These are phyloP conservation scores for Saccopteryx leptura DNA, from an alignment of 2,113 vertebrate genomes.

Conservation along the genomic window DNA sequence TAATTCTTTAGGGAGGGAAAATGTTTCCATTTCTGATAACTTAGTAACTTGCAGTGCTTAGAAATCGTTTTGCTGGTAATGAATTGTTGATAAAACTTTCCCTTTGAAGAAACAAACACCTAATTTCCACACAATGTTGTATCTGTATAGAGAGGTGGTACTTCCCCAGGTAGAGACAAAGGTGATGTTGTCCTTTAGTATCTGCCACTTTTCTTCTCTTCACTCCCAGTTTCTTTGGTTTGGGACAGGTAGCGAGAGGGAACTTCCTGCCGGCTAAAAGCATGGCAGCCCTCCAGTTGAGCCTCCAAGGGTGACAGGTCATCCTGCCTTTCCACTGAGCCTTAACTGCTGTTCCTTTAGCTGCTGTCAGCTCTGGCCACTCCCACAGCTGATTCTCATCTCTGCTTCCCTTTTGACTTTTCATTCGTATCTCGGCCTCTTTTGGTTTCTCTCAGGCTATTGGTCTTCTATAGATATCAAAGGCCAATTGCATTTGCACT, in stretches of 20 bases:
- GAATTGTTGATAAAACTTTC: neutral
- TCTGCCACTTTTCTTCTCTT: neutral
- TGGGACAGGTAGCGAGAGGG: neutral
- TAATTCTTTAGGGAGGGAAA: constrained; percentile 4
- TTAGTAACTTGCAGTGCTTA: neutral
- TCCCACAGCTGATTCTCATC: neutral
- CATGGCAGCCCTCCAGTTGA: neutral
- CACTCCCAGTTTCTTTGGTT: neutral
- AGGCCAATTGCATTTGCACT: neutral
- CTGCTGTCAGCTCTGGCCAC: neutral
- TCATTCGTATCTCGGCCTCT: neutral
- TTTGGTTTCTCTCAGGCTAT: constrained; percentile 39
- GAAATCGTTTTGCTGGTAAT: neutral
- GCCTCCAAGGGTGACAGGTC: fast-evolving
- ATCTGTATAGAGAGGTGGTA: neutral
- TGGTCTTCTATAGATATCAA: constrained; percentile 24
- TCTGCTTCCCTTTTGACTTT: neutral
- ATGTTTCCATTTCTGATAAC: constrained; percentile 43
- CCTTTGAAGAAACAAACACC: constrained; percentile 23
- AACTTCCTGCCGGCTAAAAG: neutral
- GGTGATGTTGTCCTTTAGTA: neutral
- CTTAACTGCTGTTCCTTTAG: neutral
- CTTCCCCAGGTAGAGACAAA: neutral
- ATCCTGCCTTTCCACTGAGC: fast-evolving
- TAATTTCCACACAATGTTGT: neutral